A percentile compares a stretch with the other conserved stretches of the same genome.
phyloP scores from a whole-genome alignment of 2,113 vertebrate species.

The Rhinopithecus roxellana region DNA sequence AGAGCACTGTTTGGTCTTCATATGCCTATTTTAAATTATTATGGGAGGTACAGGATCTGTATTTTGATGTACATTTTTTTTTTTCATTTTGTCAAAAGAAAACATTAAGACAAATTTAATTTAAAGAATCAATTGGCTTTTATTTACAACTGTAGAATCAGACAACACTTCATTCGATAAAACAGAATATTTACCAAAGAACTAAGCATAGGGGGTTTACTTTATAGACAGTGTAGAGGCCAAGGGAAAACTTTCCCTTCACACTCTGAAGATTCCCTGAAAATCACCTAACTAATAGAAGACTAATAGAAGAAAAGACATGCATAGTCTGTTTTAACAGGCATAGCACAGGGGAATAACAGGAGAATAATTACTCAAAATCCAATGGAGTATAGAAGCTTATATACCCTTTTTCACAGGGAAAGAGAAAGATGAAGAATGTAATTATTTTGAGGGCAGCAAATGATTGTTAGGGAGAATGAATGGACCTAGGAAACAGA shows the following conservation, averaged over 20 bases:
- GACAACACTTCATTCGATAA: not conserved
- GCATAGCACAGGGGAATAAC: not conserved
- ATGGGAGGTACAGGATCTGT: not conserved
- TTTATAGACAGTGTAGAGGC: not conserved
- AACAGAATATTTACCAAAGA: not conserved
- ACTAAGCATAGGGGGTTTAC: not conserved
- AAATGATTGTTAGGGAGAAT: not conserved
- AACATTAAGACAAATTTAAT: not conserved
- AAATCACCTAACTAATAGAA: not conserved
- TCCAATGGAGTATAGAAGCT: not conserved
- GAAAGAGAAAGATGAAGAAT: too few relatives aligned
- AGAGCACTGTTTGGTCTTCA: not conserved
- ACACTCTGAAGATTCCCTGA: not conserved
- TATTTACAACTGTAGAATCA: not conserved
- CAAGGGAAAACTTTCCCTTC: not conserved
- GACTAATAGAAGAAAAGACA: not conserved
- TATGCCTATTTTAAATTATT: not conserved
- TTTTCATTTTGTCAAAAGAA: not conserved
- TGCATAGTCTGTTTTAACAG: not conserved
- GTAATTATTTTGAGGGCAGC: too few relatives aligned
- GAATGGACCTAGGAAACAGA: not conserved
- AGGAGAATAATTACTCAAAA: not conserved
- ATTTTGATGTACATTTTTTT: not conserved
- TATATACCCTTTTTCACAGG: too few relatives aligned
- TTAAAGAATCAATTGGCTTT: not conserved